Evolutionary conservation across 2,888 invertebrate genomes (phyloP), one percentile per base, ranked within the genome.

Genomic region (Parascotia fuliginaria): DNA sequence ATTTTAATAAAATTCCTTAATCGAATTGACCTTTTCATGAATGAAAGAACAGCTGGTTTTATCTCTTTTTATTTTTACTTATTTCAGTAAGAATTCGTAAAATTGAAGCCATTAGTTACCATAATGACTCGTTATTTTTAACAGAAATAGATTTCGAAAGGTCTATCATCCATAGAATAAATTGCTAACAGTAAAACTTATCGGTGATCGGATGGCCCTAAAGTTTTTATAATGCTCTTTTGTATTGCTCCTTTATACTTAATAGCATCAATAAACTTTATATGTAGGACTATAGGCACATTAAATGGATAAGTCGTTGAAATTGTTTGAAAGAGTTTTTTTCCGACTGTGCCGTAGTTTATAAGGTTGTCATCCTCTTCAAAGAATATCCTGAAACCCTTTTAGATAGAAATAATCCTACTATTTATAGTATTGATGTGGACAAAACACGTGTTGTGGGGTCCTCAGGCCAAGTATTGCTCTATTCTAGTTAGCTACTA

Each of bases 71-170:
- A 29, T 13, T 3, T 9, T n/a, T 14, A 15, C 9, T 15, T 31
- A 29, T 32, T 22, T 32, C 19, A 32, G 3, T n/a, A 1, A 32
- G 41, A 22, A 9, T n/a, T 12, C 31, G 3, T 7, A 14, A 41
- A 31, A 41, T 31, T 41, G 32, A 41, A 19, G 22, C 31, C 22
- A 32, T 41, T 24, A 16, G 7, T 37, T 37, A 37, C 43, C 19
- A 42, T 51, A 51, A 51, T 52, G 33, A 42, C 38, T 46, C 22
- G 38, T 52, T 46, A 48, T 48, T 52, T 50, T 41, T 46, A 46
- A 52, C 19, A 51, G 50, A 45, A 46, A 52, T 14, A 51, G 50
- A 45, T 14, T 27, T 33, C 42, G 32, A 19, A 41, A 44, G 41
- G 34, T 44, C 38, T 37, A 28, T 27, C 33, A 33, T 39, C 33